Evolutionary conservation across 2,888 invertebrate genomes (phyloP).

Genomic region (Octonoba sinensis): DNA sequence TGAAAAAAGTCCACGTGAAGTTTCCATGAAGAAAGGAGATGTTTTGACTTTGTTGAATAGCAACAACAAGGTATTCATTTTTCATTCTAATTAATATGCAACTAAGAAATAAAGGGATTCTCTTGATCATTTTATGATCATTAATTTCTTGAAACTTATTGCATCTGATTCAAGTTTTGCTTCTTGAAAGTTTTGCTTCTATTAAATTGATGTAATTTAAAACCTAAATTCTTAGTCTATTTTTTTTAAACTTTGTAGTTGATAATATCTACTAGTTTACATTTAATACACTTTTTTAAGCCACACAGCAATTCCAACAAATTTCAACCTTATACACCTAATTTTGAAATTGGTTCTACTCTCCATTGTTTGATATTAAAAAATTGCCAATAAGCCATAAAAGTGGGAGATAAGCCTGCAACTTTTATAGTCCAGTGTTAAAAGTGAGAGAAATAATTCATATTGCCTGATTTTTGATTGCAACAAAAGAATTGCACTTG

Average conservation of each 20-base stretch:
- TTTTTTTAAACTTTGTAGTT: background rate
- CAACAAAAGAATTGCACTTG: too few species aligned
- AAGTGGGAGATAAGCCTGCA: too few species aligned
- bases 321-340: too few species aligned
- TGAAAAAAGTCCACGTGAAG: slow-evolving; percentile 98
- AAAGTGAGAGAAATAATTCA: too few species aligned
- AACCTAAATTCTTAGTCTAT: background rate
- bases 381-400: too few species aligned
- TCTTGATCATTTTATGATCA: background rate
- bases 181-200: background rate
- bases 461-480: too few species aligned
- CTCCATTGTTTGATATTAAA: too few species aligned
- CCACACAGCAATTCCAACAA: too few species aligned
- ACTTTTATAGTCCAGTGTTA: too few species aligned
- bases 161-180: background rate
- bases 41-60: slow-evolving; percentile 96
- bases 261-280: too few species aligned
- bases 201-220: background rate
- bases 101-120: background rate
- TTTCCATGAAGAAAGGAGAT: slow-evolving; percentile 99
- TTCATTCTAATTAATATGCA: background rate
- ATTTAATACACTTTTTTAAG: too few species aligned
- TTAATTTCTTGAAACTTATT: slow-evolving; percentile 3
- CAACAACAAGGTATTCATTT: slow-evolving; percentile 85
- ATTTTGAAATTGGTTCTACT: too few species aligned